These are phyloP conservation scores for Atta texana DNA, from an alignment of 1,140 invertebrate genomes.

Conservation along the genomic window DNA sequence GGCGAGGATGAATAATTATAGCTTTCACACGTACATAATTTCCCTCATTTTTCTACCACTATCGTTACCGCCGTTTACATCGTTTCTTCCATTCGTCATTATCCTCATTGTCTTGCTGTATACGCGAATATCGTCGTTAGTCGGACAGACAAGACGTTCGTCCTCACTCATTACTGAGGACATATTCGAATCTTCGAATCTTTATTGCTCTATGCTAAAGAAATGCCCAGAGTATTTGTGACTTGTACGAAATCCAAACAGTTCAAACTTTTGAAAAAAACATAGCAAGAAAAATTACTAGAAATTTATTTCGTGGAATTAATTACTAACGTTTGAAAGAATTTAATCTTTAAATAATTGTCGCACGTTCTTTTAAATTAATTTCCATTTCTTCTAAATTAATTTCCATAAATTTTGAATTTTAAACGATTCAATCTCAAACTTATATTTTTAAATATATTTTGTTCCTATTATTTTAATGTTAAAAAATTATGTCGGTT, in stretches of 20 bases:
- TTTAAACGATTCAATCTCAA: background rate
- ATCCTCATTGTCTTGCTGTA: constrained; percentile 12
- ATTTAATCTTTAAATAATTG: background rate
- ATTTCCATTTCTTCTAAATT: background rate
- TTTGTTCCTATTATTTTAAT: background rate
- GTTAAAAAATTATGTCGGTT: background rate
- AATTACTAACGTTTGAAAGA: background rate
- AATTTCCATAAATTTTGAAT: background rate
- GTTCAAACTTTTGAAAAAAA: background rate
- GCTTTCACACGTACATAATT: background rate
- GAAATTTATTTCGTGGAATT: background rate
- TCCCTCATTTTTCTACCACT: constrained; percentile 16
- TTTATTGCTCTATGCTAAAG: background rate
- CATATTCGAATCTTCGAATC: background rate
- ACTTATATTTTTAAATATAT: background rate
- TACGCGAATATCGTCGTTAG: constrained; percentile 54
- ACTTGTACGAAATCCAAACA: background rate
- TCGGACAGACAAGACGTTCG: background rate
- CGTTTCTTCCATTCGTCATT: background rate
- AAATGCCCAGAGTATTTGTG: background rate
- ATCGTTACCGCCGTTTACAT: background rate
- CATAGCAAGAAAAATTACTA: background rate
- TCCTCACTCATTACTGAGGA: background rate
- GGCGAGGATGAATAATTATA: background rate
- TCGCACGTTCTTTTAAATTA: background rate